Conservation (phyloP, 2,888 invertebrate species). For the Nebria salina region DNA sequence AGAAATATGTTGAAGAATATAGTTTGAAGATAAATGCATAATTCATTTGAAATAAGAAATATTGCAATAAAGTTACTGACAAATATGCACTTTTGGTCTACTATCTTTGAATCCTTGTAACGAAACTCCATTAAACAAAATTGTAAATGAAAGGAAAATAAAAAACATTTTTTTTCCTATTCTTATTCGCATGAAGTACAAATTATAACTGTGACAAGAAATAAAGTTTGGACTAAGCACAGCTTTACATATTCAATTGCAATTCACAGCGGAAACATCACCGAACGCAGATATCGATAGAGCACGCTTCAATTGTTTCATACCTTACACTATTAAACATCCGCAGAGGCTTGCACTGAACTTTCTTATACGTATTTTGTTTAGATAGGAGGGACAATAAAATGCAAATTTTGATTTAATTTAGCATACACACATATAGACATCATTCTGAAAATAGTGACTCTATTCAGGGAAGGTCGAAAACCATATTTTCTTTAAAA, state of each 20-base stretch:
- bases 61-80: slow-evolving; percentile 22
- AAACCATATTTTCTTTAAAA: too few relatives aligned
- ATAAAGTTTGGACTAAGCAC: slow-evolving; percentile 28
- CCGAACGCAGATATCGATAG: slow-evolving; percentile 19
- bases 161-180: slow-evolving; percentile 21
- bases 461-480: too few relatives aligned
- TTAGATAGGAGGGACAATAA: too few relatives aligned
- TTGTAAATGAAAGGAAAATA: slow-evolving; percentile 10
- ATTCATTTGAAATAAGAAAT: slow-evolving; percentile 5
- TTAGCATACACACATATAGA: too few relatives aligned
- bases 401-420: too few relatives aligned
- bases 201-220: slow-evolving; percentile 38
- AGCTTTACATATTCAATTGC: slow-evolving; percentile 22
- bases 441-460: too few relatives aligned
- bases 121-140: slow-evolving; percentile 22
- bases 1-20: too few relatives aligned
- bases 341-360: too few relatives aligned
- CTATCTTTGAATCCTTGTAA: slow-evolving; percentile 21
- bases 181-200: slow-evolving; percentile 26
- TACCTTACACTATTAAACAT: background rate
- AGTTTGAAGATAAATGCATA: background rate
- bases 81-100: slow-evolving; percentile 29
- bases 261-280: slow-evolving; percentile 33
- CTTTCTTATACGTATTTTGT: too few relatives aligned
- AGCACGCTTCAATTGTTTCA: background rate